Evolutionary conservation across 2,797 vertebrate genomes (phyloP).

Genomic region (Chlorospingus semifuscus): DNA sequence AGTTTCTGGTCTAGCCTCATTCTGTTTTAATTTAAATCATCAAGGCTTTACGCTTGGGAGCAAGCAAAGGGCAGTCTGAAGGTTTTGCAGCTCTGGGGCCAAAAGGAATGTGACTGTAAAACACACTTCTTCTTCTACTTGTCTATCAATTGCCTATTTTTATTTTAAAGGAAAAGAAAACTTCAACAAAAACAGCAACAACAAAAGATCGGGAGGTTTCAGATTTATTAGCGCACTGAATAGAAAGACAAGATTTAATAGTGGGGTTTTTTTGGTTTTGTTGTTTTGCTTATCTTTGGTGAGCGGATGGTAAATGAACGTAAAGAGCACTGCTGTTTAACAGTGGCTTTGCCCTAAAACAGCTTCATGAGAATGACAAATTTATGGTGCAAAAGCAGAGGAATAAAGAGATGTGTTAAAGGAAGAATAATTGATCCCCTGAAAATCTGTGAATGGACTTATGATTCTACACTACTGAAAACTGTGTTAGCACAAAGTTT

Average conservation of each 20-base stretch:
- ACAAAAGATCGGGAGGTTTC: neutral
- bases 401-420: neutral
- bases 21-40: slow-evolving; percentile 41
- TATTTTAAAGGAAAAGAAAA: slow-evolving; percentile 10
- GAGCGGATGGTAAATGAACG: neutral
- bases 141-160: neutral
- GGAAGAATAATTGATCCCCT: neutral
- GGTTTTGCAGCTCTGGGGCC: slow-evolving; percentile 34
- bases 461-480: neutral
- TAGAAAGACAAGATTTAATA: neutral
- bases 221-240: neutral
- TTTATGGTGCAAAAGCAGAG: neutral
- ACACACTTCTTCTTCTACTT: neutral
- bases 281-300: neutral
- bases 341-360: neutral
- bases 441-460: neutral
- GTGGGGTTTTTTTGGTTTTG: neutral
- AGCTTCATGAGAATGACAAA: neutral
- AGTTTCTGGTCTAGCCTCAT: neutral
- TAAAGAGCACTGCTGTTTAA: neutral
- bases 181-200: neutral
- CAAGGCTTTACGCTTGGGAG: neutral
- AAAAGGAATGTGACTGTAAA: slow-evolving; percentile 47
- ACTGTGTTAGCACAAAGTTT: neutral
- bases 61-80: slow-evolving; percentile 25